A percentile compares a stretch with the other conserved stretches of the same genome.
Evolutionary conservation across 2,888 invertebrate genomes (phyloP).

Genomic region (Ennomos fuscantarius): DNA sequence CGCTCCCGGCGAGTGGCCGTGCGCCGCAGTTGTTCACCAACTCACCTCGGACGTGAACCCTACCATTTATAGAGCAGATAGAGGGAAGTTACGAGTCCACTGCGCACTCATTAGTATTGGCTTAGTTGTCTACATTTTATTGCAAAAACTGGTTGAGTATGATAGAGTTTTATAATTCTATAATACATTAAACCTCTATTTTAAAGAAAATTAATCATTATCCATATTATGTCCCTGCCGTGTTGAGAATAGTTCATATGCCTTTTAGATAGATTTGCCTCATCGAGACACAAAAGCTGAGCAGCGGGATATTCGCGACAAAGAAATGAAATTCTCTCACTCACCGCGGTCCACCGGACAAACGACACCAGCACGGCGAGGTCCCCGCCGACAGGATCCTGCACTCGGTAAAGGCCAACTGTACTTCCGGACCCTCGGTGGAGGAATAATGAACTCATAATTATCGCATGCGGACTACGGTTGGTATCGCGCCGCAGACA

Average conservation of each 20-base stretch:
- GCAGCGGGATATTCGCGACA: too few relatives aligned
- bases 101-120: slow-evolving; percentile 13
- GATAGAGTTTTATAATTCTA: too few relatives aligned
- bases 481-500: slow-evolving; percentile 3
- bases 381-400: background rate
- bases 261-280: too few relatives aligned
- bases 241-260: too few relatives aligned
- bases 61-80: slow-evolving; percentile 37
- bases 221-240: too few relatives aligned
- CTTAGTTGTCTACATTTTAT: background rate
- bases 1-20: slow-evolving; percentile 33
- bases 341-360: too few relatives aligned
- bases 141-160: too few relatives aligned
- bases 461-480: slow-evolving; percentile 14
- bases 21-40: slow-evolving; percentile 6
- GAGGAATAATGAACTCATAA: slow-evolving; percentile 8
- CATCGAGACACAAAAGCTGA: too few relatives aligned
- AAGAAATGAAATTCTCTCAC: too few relatives aligned
- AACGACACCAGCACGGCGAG: too few relatives aligned
- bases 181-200: too few relatives aligned
- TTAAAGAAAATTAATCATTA: too few relatives aligned
- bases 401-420: slow-evolving; percentile 6
- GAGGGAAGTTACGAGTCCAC: slow-evolving; percentile 28
- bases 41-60: slow-evolving; percentile 23
- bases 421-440: slow-evolving; percentile 20